Base-by-base conservation (phyloP, 2,113 vertebrate species). In the Platichthys flesus region DNA sequence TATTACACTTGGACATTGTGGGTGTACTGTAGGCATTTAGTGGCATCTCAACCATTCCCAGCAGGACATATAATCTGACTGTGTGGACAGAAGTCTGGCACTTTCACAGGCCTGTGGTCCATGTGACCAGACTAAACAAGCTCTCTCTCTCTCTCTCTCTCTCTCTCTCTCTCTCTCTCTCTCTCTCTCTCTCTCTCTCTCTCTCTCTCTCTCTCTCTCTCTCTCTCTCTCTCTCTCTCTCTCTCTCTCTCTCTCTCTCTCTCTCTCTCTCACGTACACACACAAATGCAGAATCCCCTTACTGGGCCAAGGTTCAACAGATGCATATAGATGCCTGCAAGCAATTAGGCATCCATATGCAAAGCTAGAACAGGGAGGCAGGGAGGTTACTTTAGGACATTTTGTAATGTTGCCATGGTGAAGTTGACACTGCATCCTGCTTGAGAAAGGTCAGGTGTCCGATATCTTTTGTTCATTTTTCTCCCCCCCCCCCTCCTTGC, bases 231-330 rank as follows among this genome's bases (percentile, higher is more conserved):
- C 26, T 26, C 26, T 26, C 26, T 26, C 26, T 26, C 26, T 26
- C 26, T 26, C 26, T 26, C 26, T 26, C 26, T 2, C 28, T 26
- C 26, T 26, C 26, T 26, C 26, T 26, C 26, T 2, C 28, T 31
- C 31, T 31, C 31, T 7, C 31, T 1, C 31, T 0, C 31, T 1
- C 31, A 31, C 31, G 5, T 7, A 70, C 63, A 58, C 66, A 67
- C 54, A 69, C 67, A 67, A 78, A 77, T 60, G 79, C 77, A 86
- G 16, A 85, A 85, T 85, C 90, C 81, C 71, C 76, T 85, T 82
- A 94, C 82, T 95, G 93, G 94, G 91, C 91, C 93, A 95, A 93
- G 95, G 95, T 95, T 95, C 93, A 92, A 90, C 83, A 85, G 89
- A 90, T 90, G 91, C 91, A 88, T 91, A 89, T 91, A 91, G 70